These are phyloP conservation scores for Listrodromus nycthemerus DNA, from an alignment of 2,888 invertebrate genomes.

Conservation along the genomic window DNA sequence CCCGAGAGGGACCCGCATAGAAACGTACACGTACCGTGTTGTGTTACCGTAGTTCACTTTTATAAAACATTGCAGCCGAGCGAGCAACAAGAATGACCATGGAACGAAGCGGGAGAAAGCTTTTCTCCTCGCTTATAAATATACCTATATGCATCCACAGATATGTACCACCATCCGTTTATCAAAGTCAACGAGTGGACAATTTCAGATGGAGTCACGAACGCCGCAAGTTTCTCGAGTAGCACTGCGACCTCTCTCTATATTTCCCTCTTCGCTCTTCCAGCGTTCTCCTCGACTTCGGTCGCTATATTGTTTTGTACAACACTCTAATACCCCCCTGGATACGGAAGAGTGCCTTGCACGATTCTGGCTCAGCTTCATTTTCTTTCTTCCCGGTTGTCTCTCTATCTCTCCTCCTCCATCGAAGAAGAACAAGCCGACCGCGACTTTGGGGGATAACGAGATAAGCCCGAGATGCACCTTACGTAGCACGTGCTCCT, in stretches of 20 bases:
- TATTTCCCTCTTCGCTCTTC: neutral
- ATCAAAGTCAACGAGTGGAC: slow-evolving; percentile 74
- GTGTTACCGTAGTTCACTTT: slow-evolving; percentile 3
- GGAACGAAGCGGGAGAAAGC: slow-evolving; percentile 12
- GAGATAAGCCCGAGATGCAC: slow-evolving; percentile 61
- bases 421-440: slow-evolving; percentile 37
- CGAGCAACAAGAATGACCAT: slow-evolving; percentile 18
- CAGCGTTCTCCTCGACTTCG: neutral
- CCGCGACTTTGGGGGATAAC: slow-evolving; percentile 22
- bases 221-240: slow-evolving; percentile 48
- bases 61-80: slow-evolving; percentile 19
- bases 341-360: neutral
- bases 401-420: neutral
- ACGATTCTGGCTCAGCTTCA: slow-evolving; percentile 19
- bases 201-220: slow-evolving; percentile 74
- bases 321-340: neutral
- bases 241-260: slow-evolving; percentile 1
- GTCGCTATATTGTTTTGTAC: slow-evolving; percentile 13
- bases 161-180: slow-evolving; percentile 65
- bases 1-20: neutral
- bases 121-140: slow-evolving; percentile 29
- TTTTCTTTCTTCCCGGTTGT: slow-evolving; percentile 2
- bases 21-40: slow-evolving; percentile 2
- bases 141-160: slow-evolving; percentile 13
- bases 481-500: slow-evolving; percentile 56